Evolutionary conservation across 2,888 invertebrate species (phyloP).

Genomic region (Sphaerophoria rueppellii): DNA sequence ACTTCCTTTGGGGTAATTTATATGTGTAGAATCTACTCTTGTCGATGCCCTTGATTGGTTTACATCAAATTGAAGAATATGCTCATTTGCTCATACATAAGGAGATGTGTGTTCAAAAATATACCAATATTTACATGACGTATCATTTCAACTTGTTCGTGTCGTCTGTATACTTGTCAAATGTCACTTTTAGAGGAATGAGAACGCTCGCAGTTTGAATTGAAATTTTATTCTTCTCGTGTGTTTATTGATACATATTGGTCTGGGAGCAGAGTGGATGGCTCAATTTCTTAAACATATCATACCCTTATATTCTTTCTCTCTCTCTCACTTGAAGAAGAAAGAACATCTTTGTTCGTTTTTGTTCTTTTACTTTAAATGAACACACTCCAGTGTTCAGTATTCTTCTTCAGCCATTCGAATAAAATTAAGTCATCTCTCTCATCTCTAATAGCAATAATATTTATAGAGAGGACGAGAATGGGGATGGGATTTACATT

Average conservation of each 20-base stretch:
- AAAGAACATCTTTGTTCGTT: background rate
- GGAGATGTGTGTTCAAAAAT: background rate
- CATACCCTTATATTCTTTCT: background rate
- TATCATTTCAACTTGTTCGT: conserved; percentile 25
- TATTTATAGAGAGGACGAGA: background rate
- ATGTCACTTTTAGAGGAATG: conserved; percentile 65
- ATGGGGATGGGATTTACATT: conserved; percentile 4
- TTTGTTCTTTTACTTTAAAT: conserved; percentile 28
- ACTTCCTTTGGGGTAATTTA: conserved; percentile 48
- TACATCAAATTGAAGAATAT: conserved; percentile 23
- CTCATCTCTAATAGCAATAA: conserved; percentile 20
- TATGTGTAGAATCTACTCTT: conserved; percentile 37
- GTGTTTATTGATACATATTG: conserved; percentile 62
- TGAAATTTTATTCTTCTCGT: conserved; percentile 43
- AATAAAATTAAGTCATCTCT: conserved; percentile 62
- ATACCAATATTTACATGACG: conserved; percentile 2
- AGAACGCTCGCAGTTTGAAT: conserved; percentile 22
- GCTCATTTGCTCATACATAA: too few species aligned
- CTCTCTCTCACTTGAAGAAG: background rate
- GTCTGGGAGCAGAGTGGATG: conserved; percentile 33
- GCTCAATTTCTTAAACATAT: conserved; percentile 29
- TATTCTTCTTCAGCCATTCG: conserved; percentile 62
- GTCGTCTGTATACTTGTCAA: conserved; percentile 44
- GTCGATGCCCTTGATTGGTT: conserved; percentile 46
- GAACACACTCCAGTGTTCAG: conserved; percentile 39